Conservation (phyloP, 2,888 invertebrate genomes). For the Leptarthrus brevirostris region DNA sequence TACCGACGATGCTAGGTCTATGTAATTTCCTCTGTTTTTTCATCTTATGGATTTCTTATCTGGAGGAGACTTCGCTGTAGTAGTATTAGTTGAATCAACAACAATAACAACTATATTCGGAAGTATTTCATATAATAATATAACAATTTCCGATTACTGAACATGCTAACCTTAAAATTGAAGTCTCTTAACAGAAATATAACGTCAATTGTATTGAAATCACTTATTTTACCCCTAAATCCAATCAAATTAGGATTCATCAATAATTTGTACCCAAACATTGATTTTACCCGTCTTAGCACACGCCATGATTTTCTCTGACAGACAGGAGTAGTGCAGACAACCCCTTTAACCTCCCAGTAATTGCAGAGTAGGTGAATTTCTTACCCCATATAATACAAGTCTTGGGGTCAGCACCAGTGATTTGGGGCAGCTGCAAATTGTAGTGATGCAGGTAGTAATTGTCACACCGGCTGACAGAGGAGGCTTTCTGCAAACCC, state of each 20-base stretch:
- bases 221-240: not conserved
- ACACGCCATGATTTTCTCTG: not conserved
- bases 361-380: not conserved
- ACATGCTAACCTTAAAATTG: too few relatives aligned
- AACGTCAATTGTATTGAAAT: too few relatives aligned
- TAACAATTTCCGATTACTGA: too few relatives aligned
- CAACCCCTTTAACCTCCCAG: not conserved
- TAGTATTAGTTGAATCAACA: too few relatives aligned
- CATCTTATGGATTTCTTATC: too few relatives aligned
- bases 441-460: slow-evolving; percentile 31
- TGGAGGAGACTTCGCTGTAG: too few relatives aligned
- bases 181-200: too few relatives aligned
- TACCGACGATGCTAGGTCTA: too few relatives aligned
- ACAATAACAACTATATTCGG: too few relatives aligned
- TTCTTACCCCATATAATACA: slow-evolving; percentile 16
- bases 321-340: not conserved
- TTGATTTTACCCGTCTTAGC: not conserved
- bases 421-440: slow-evolving; percentile 29
- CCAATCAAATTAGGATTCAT: not conserved
- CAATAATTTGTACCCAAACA: not conserved
- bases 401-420: slow-evolving; percentile 32
- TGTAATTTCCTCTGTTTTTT: too few relatives aligned
- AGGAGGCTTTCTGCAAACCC: not conserved
- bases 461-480: slow-evolving; percentile 26
- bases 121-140: too few relatives aligned